phyloP scores from a whole-genome alignment of 2,797 vertebrate species.

The Anguilla anguilla region DNA sequence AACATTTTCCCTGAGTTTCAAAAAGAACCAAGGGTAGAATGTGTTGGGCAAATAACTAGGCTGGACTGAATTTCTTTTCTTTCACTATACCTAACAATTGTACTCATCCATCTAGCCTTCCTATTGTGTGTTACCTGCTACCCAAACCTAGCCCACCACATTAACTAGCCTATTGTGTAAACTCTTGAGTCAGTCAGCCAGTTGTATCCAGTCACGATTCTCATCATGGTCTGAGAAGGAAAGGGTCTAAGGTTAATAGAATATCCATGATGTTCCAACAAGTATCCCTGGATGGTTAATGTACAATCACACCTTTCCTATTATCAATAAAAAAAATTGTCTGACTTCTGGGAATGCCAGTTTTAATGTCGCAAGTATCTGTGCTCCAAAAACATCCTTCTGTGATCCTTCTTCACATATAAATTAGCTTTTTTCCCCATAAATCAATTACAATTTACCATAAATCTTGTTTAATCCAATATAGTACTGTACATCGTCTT shows the following conservation, averaged over 20 bases:
- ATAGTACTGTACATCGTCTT: not conserved
- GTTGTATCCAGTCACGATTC: constrained; percentile 23
- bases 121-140: not conserved
- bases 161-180: constrained; percentile 29
- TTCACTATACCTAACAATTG: not conserved
- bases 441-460: no score
- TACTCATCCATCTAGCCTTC: not conserved
- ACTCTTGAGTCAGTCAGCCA: constrained; percentile 24
- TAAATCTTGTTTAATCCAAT: no score
- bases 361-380: not conserved
- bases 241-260: constrained; percentile 19
- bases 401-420: not conserved
- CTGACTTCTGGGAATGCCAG: not conserved
- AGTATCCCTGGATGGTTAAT: not conserved
- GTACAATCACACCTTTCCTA: not conserved
- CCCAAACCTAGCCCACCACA: not conserved
- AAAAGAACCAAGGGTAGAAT: not conserved
- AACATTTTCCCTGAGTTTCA: no score
- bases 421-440: not conserved
- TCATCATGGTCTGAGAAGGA: constrained; percentile 11
- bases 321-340: not conserved
- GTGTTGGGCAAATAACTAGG: not conserved
- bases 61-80: not conserved
- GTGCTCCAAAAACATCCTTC: no score
- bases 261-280: constrained; percentile 16